Evolutionary conservation across 2,113 vertebrate species (phyloP).

Genomic region (Paramormyrops kingsleyae): DNA sequence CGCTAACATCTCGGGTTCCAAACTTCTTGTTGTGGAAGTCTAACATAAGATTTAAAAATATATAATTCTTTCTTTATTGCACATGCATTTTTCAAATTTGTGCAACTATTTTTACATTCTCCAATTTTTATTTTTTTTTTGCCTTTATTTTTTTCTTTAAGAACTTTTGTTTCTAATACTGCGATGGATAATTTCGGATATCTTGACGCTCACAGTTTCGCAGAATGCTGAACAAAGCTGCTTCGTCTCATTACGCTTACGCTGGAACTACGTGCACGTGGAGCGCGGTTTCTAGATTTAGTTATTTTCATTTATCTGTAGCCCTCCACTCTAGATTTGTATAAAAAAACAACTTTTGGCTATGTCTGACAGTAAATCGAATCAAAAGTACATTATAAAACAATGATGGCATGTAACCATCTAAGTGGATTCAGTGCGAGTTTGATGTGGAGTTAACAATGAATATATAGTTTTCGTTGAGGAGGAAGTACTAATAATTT

Average conservation of each 20-base stretch:
- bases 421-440: not conserved
- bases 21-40: not conserved
- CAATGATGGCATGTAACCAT: not conserved
- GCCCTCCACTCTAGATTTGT: not conserved
- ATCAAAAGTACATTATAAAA: not conserved
- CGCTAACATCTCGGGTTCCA: not conserved
- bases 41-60: not conserved
- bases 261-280: not conserved
- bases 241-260: not conserved
- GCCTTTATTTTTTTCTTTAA: not conserved
- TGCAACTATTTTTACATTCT: not conserved
- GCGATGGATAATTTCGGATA: not conserved
- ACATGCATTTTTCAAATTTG: not conserved
- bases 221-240: not conserved
- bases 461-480: not conserved
- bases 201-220: not conserved
- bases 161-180: not conserved
- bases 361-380: not conserved
- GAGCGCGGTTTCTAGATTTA: not conserved
- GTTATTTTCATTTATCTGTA: not conserved
- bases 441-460: not conserved
- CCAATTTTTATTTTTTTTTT: not conserved
- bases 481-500: not conserved
- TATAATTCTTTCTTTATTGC: not conserved
- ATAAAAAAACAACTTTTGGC: not conserved